Evolutionary conservation across 1,140 invertebrate species (phyloP).

Genomic region (Eufriesea mexicana): DNA sequence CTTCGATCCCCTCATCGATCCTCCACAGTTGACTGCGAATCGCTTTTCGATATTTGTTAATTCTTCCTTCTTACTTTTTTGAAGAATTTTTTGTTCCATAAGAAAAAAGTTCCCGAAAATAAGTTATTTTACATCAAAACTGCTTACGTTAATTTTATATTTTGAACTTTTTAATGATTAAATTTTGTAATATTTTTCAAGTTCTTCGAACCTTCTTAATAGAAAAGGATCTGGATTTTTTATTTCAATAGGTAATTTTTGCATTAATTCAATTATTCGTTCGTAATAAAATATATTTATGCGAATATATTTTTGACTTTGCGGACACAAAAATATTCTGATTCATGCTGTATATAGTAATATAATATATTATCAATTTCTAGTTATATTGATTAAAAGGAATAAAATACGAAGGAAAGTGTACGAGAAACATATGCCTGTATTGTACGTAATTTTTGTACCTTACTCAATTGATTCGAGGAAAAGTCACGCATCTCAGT

Average conservation of each 20-base stretch:
- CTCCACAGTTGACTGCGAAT: constrained; percentile 26
- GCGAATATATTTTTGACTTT: not conserved
- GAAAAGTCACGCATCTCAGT: constrained; percentile 10
- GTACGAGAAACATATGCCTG: constrained; percentile 23
- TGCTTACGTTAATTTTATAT: not conserved
- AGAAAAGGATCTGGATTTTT: too few relatives aligned
- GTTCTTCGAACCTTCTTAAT: too few relatives aligned
- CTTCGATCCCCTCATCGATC: constrained; percentile 66
- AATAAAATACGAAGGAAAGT: not conserved
- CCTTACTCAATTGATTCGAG: constrained; percentile 4
- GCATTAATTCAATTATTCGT: not conserved
- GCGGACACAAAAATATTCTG: too few relatives aligned
- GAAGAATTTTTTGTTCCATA: not conserved
- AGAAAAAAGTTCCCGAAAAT: not conserved
- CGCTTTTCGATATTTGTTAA: not conserved
- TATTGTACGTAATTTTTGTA: constrained; percentile 45
- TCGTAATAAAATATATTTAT: not conserved
- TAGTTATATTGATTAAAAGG: constrained; percentile 5
- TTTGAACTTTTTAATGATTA: not conserved
- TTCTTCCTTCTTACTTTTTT: not conserved
- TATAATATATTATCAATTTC: not conserved
- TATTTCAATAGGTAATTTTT: too few relatives aligned
- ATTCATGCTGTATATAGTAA: not conserved
- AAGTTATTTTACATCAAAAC: too few relatives aligned
- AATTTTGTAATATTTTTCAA: too few relatives aligned